phyloP scores from a whole-genome alignment of 2,797 vertebrate species.

The Uromys caudimaculatus region DNA sequence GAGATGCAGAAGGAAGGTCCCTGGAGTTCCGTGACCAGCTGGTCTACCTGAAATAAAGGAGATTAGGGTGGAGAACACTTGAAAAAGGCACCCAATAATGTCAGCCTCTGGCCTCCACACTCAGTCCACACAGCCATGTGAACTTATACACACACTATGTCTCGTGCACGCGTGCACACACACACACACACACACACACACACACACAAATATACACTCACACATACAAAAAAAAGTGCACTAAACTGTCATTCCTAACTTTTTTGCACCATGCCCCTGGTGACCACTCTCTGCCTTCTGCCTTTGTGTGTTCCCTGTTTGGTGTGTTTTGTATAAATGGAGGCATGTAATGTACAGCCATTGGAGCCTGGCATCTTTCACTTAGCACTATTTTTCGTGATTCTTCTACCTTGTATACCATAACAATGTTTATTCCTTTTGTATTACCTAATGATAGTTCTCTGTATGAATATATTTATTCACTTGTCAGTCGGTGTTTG shows the following conservation, averaged over 20 bases:
- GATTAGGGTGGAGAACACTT: not conserved
- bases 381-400: not conserved
- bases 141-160: not conserved
- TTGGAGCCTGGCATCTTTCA: slow-evolving; percentile 6
- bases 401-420: not conserved
- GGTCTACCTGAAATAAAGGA: not conserved
- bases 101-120: not conserved
- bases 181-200: not conserved
- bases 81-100: not conserved
- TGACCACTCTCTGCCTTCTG: not conserved
- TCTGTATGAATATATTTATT: not conserved
- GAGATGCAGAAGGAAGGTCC: too few relatives aligned
- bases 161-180: not conserved
- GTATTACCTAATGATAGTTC: not conserved
- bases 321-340: not conserved
- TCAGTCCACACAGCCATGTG: not conserved
- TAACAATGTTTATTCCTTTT: slow-evolving; percentile 13
- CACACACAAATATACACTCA: not conserved
- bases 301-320: not conserved
- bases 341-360: not conserved
- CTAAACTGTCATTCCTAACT: not conserved
- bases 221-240: not conserved
- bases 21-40: not conserved
- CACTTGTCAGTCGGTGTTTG: not conserved
- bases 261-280: not conserved